Evolutionary conservation across 2,797 vertebrate species (phyloP).

Genomic region (Myoxocephalus aenaeus): DNA sequence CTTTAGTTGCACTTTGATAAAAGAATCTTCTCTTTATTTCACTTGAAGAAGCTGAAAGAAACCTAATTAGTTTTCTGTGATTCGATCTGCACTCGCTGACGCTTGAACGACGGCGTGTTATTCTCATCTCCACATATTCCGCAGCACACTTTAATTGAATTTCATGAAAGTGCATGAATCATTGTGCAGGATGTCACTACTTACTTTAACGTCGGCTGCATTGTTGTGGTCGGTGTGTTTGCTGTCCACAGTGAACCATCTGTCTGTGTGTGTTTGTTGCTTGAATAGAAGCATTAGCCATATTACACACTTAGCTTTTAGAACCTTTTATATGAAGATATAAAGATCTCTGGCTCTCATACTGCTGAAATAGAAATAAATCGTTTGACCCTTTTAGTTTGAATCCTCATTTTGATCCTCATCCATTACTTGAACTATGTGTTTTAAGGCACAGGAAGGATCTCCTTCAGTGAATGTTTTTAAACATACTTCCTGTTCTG

Average conservation of each 20-base stretch:
- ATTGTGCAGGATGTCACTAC: not conserved
- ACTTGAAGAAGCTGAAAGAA: not conserved
- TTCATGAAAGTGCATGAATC: not conserved
- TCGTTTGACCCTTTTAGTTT: not conserved
- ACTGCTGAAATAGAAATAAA: not conserved
- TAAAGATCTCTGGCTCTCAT: not conserved
- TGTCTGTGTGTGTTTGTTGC: not conserved
- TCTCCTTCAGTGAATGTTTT: not conserved
- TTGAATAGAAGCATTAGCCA: not conserved
- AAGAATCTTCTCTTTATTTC: not conserved
- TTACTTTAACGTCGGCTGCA: not conserved
- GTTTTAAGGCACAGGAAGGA: not conserved
- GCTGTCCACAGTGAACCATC: not conserved
- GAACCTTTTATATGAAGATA: no score
- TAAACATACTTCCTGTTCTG: not conserved
- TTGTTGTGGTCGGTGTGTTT: not conserved
- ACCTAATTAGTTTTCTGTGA: not conserved
- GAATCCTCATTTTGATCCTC: not conserved
- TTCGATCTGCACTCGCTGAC: not conserved
- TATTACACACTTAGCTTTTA: not conserved
- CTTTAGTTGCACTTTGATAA: not conserved
- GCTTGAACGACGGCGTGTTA: not conserved
- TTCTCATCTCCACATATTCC: not conserved
- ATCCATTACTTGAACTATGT: not conserved
- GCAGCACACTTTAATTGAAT: not conserved